These are phyloP conservation scores for Malurus melanocephalus DNA, from an alignment of 2,113 vertebrate genomes.

Conservation along the genomic window DNA sequence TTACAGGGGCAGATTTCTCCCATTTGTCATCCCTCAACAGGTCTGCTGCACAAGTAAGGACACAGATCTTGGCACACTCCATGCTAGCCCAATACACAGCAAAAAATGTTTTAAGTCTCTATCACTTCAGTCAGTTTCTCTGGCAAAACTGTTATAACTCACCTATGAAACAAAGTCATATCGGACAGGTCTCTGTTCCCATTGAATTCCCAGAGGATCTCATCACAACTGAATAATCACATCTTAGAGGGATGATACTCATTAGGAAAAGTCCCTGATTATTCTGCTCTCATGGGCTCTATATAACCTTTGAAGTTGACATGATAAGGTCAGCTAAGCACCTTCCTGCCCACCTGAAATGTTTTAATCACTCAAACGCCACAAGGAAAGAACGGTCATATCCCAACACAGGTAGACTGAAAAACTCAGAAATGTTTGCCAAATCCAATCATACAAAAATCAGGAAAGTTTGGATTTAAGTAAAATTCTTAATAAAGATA, in stretches of 20 bases:
- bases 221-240: neutral
- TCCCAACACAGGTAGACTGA: neutral
- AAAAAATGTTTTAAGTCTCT: neutral
- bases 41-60: neutral
- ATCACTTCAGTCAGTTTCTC: neutral
- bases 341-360: neutral
- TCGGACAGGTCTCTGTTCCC: neutral
- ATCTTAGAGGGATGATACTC: neutral
- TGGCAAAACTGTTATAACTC: neutral
- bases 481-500: neutral
- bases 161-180: neutral
- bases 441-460: neutral
- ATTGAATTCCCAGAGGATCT: neutral
- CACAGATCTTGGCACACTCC: neutral
- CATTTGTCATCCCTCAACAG: neutral
- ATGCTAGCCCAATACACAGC: fast-evolving
- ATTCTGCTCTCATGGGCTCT: neutral
- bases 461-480: neutral
- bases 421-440: neutral
- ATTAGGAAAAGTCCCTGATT: neutral
- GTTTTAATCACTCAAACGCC: neutral
- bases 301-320: neutral
- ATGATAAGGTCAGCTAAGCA: neutral
- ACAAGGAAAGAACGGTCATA: neutral
- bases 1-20: neutral